Evolutionary conservation across 2,888 invertebrate genomes (phyloP).

Genomic region (Eurytoma adleriae): DNA sequence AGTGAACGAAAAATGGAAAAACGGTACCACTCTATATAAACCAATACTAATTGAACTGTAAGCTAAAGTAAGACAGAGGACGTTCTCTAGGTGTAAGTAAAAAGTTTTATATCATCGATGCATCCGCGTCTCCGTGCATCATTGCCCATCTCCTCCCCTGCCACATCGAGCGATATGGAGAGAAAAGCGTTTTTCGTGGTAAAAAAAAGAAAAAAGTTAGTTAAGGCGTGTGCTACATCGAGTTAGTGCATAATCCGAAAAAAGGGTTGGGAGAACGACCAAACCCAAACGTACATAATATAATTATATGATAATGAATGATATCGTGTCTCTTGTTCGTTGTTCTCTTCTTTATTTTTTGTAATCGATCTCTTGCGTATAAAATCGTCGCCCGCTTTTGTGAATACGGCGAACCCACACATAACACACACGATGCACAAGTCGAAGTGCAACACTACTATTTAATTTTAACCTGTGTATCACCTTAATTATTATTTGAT

Average conservation of each 20-base stretch:
- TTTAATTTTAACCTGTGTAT: constrained; percentile 69
- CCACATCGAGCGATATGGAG: constrained; percentile 57
- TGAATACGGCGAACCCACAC: constrained; percentile 57
- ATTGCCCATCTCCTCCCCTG: constrained; percentile 63
- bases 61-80: constrained; percentile 63
- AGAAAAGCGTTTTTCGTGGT: constrained; percentile 57
- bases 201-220: constrained; percentile 49
- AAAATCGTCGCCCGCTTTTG: constrained; percentile 59
- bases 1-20: constrained; percentile 63
- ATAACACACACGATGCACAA: constrained; percentile 52
- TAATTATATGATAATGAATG: constrained; percentile 54
- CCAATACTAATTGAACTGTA: constrained; percentile 68
- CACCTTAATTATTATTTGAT: constrained; percentile 70
- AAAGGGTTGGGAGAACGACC: constrained; percentile 57
- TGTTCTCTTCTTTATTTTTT: constrained; percentile 60
- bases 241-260: constrained; percentile 58
- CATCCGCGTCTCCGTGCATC: constrained; percentile 67
- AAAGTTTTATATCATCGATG: constrained; percentile 74
- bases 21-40: constrained; percentile 68
- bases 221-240: constrained; percentile 59
- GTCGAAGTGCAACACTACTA: constrained; percentile 52
- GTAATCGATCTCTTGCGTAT: constrained; percentile 71
- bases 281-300: constrained; percentile 57
- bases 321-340: constrained; percentile 59
- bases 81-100: constrained; percentile 72